Percentiles rank a stretch among this genome's conserved stretches.
phyloP scores from a whole-genome alignment of 2,888 invertebrate species.

The Belgica antarctica region DNA sequence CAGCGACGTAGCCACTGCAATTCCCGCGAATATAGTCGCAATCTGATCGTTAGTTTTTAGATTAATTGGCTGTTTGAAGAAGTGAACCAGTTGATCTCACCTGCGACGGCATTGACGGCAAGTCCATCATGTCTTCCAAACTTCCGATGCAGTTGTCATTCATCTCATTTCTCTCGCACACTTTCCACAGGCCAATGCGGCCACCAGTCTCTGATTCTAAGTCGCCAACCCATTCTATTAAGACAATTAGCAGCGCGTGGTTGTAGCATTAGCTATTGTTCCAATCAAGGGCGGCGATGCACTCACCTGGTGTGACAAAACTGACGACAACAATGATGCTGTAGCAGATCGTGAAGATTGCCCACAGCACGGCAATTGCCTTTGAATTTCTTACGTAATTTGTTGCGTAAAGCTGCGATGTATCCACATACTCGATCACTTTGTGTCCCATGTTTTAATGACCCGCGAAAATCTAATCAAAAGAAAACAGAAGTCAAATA shows the following conservation, averaged over 20 bases:
- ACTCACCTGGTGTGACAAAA: slow-evolving; percentile 78
- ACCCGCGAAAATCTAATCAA: neutral
- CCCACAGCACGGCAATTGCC: slow-evolving; percentile 96
- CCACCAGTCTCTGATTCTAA: slow-evolving; percentile 82
- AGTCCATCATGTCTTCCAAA: slow-evolving; percentile 76
- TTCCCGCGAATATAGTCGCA: slow-evolving; percentile 84
- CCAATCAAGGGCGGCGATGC: too few species aligned
- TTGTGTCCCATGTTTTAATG: slow-evolving; percentile 77
- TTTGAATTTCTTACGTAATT: slow-evolving; percentile 89
- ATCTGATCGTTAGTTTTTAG: too few species aligned
- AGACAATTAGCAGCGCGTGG: neutral
- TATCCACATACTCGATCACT: slow-evolving; percentile 83
- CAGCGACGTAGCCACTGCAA: slow-evolving; percentile 80
- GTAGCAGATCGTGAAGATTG: slow-evolving; percentile 94
- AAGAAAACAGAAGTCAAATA: neutral
- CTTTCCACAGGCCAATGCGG: slow-evolving; percentile 89
- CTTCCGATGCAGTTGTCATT: slow-evolving; percentile 81
- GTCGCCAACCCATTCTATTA: slow-evolving; percentile 80
- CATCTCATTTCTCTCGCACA: slow-evolving; percentile 75
- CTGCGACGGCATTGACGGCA: slow-evolving; percentile 79
- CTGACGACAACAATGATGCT: slow-evolving; percentile 93
- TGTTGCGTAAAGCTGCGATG: slow-evolving; percentile 84
- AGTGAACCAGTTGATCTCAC: slow-evolving; percentile 47
- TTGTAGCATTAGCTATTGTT: neutral
- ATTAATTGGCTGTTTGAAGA: too few species aligned